phyloP scores from a whole-genome alignment of 1,140 invertebrate genomes.

The Tribolium madens region DNA sequence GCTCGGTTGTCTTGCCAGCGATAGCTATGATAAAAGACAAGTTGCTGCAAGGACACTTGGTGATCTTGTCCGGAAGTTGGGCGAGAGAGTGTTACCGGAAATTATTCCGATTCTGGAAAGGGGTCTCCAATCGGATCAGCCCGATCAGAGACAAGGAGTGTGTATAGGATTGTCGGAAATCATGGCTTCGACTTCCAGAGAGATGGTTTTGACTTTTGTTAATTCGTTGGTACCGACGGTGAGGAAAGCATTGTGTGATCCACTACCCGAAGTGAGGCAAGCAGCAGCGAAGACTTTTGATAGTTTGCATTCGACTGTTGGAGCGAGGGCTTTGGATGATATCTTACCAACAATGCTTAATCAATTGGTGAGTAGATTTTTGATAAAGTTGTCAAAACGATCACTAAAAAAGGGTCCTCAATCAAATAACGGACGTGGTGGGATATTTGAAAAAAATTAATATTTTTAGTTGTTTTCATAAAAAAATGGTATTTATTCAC shows the following conservation, averaged over 20 bases:
- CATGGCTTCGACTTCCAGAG: conserved; percentile 94
- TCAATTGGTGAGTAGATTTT: conserved; percentile 77
- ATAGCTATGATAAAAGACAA: conserved; percentile 95
- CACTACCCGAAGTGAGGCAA: conserved; percentile 89
- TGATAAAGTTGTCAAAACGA: too few species aligned
- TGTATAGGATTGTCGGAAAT: conserved; percentile 99
- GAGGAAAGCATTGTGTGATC: conserved; percentile 92
- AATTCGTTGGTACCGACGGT: conserved; percentile 98
- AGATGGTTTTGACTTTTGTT: conserved; percentile 94
- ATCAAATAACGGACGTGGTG: too few species aligned
- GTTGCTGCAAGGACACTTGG: conserved; percentile 96
- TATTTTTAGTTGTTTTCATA: too few species aligned
- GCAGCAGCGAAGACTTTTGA: conserved; percentile 98
- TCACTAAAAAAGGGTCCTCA: too few species aligned
- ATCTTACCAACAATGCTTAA: conserved; percentile 93
- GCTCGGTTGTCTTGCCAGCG: conserved; percentile 93
- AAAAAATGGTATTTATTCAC: too few species aligned
- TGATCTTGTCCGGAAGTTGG: conserved; percentile 96
- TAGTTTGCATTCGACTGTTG: conserved; percentile 94
- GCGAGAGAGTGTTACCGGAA: conserved; percentile 96
- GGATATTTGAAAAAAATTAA: too few species aligned
- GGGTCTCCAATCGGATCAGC: conserved; percentile 89
- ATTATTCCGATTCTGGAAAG: conserved; percentile 98
- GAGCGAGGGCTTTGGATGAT: conserved; percentile 95
- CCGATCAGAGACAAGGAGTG: conserved; percentile 97